Percentiles rank a stretch among this genome's conserved stretches.
phyloP scores from a whole-genome alignment of 2,113 vertebrate genomes.

The Halcyon senegalensis region DNA sequence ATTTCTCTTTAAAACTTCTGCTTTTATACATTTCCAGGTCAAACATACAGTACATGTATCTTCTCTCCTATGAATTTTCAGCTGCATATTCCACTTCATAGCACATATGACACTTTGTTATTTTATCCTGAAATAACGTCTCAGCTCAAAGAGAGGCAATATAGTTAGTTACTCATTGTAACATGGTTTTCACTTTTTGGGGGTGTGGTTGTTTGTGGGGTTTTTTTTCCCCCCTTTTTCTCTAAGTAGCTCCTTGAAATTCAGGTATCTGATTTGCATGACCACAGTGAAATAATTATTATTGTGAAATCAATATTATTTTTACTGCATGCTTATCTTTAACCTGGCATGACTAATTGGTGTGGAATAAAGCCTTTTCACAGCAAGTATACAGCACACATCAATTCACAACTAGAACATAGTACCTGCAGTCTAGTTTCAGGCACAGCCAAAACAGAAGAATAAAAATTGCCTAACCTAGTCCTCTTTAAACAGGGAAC shows the following conservation, averaged over 20 bases:
- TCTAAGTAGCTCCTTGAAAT: background rate
- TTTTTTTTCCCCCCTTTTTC: background rate
- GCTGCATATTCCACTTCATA: background rate
- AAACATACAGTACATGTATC: background rate
- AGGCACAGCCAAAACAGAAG: background rate
- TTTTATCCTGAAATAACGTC: background rate
- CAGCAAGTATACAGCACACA: background rate
- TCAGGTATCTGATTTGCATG: background rate
- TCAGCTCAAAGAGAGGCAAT: background rate
- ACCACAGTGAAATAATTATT: background rate
- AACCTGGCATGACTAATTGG: background rate
- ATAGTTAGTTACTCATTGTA: background rate
- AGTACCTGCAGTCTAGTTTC: background rate
- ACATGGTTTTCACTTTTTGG: background rate
- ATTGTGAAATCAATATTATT: background rate
- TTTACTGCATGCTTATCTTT: background rate
- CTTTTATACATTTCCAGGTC: constrained; percentile 18
- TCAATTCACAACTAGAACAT: background rate
- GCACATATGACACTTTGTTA: background rate
- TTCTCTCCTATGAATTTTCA: background rate
- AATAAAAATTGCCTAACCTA: background rate
- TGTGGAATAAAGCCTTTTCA: background rate
- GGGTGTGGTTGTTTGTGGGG: no score
- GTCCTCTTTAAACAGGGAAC: background rate
- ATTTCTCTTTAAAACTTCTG: background rate